Percentiles rank a stretch among this genome's conserved stretches.
phyloP scores from a whole-genome alignment of 2,113 vertebrate genomes.

The Peromyscus leucopus region DNA sequence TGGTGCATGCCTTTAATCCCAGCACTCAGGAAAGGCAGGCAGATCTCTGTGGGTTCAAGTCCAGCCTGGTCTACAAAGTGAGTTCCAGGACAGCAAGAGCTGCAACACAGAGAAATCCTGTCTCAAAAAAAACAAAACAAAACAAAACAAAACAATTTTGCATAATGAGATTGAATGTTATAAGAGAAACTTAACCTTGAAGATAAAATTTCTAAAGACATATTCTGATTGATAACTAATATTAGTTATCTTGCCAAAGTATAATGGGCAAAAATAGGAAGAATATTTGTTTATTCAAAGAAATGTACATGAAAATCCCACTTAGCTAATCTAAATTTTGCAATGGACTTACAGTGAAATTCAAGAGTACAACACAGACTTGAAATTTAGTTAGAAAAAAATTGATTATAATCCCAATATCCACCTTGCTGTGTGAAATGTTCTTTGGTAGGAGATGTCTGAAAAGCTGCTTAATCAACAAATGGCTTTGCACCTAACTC shows the following conservation, averaged over 20 bases:
- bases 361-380: not conserved
- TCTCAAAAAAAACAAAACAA: too few species aligned
- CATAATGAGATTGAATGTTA: not conserved
- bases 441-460: not conserved
- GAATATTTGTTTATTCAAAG: not conserved
- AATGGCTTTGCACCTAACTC: not conserved
- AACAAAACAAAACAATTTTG: not conserved
- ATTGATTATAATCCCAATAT: not conserved
- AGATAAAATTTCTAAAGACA: conserved; percentile 18
- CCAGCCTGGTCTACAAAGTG: too few species aligned
- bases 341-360: conserved; percentile 29
- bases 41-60: too few species aligned
- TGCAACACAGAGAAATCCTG: too few species aligned
- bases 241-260: not conserved
- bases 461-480: not conserved
- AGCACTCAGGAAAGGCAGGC: too few species aligned
- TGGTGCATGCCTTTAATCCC: too few species aligned
- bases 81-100: too few species aligned
- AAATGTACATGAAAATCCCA: not conserved
- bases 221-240: not conserved
- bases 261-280: not conserved
- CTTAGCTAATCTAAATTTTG: not conserved
- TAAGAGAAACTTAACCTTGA: conserved; percentile 29
- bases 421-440: not conserved
- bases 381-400: conserved; percentile 9